A percentile compares a stretch with the other conserved stretches of the same genome.
These are phyloP conservation scores for Riptortus pedestris DNA, from an alignment of 1,140 invertebrate genomes.

Conservation along the genomic window DNA sequence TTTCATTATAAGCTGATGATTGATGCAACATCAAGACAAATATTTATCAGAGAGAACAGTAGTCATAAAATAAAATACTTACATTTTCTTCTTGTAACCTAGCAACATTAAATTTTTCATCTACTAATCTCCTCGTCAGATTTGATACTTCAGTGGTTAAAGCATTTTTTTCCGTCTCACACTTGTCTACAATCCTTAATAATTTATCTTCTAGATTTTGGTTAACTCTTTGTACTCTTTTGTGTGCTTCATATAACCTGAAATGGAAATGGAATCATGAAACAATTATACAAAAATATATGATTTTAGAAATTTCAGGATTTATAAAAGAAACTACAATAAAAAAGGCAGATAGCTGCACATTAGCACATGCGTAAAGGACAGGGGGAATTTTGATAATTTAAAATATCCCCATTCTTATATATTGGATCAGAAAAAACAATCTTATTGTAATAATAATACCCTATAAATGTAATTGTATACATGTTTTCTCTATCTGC, in stretches of 20 bases:
- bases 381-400: too few species aligned
- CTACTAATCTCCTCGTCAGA: slow-evolving; percentile 74
- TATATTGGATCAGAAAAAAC: too few species aligned
- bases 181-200: slow-evolving; percentile 82
- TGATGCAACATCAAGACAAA: too few species aligned
- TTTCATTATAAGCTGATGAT: too few species aligned
- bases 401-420: too few species aligned
- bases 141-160: slow-evolving; percentile 78
- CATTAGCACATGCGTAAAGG: too few species aligned
- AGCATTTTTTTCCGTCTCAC: slow-evolving; percentile 79
- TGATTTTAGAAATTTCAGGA: background rate
- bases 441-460: too few species aligned
- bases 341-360: too few species aligned
- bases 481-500: too few species aligned
- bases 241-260: slow-evolving; percentile 83
- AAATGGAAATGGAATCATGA: slow-evolving; percentile 34
- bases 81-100: slow-evolving; percentile 88
- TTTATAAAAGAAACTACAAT: too few species aligned
- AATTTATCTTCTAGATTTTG: slow-evolving; percentile 91
- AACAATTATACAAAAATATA: background rate
- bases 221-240: slow-evolving; percentile 88
- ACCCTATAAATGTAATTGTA: too few species aligned
- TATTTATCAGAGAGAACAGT: too few species aligned
- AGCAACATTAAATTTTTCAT: slow-evolving; percentile 75
- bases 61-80: slow-evolving; percentile 39